Evolutionary conservation across 2,888 invertebrate species (phyloP).

Genomic region (Amiota mariae): DNA sequence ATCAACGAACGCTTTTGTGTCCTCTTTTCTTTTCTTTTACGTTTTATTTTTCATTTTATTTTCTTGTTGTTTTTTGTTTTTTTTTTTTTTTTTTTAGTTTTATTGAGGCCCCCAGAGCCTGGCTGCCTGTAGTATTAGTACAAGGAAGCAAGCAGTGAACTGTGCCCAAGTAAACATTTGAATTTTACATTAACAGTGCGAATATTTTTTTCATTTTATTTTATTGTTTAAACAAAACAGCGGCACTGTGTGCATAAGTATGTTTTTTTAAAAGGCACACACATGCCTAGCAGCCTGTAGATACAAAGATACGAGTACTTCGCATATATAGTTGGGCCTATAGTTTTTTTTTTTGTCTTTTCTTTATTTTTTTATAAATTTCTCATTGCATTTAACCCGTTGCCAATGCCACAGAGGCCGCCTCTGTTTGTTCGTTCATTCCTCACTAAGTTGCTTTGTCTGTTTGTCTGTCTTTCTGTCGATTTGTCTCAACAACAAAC

Average conservation of each 20-base stretch:
- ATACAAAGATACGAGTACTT: not conserved
- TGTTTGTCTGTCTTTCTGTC: not conserved
- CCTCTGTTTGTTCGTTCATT: conserved; percentile 30
- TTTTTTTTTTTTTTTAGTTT: conserved; percentile 27
- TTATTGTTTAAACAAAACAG: conserved; percentile 63
- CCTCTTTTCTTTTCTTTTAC: conserved; percentile 6
- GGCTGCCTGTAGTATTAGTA: not conserved
- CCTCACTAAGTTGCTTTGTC: conserved; percentile 2
- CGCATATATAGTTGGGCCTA: conserved; percentile 7
- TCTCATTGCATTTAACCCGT: conserved; percentile 13
- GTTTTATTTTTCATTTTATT: conserved; percentile 35
- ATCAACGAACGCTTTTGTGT: not conserved
- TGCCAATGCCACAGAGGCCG: conserved; percentile 35
- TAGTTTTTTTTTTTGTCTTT: not conserved
- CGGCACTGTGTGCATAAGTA: conserved; percentile 59
- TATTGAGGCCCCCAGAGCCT: too few species aligned
- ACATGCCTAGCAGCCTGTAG: not conserved
- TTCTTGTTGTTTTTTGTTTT: conserved; percentile 31
- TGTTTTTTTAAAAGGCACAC: conserved; percentile 41
- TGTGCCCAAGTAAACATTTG: conserved; percentile 61
- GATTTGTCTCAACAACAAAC: not conserved
- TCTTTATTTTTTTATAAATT: not conserved
- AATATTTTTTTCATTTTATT: conserved; percentile 28
- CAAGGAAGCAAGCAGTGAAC: conserved; percentile 23
- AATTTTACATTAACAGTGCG: conserved; percentile 63